phyloP scores from a whole-genome alignment of 2,113 vertebrate species.

The Phaethornis superciliosus region DNA sequence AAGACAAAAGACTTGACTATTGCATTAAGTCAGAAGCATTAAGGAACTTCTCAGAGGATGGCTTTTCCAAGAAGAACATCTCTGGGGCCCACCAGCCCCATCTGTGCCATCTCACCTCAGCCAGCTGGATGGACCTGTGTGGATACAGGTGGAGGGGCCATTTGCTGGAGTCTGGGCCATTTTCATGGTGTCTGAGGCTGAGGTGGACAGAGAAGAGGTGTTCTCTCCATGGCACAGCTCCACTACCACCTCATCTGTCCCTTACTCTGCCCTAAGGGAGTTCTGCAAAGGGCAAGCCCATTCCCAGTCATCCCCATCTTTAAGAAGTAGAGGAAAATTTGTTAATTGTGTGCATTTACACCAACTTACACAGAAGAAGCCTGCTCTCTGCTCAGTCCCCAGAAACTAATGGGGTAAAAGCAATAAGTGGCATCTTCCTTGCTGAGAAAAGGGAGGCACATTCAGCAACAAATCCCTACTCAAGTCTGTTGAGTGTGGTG shows the following conservation, averaged over 20 bases:
- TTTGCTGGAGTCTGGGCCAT: background rate
- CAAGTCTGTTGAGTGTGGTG: background rate
- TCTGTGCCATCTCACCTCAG: background rate
- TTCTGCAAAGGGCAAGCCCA: background rate
- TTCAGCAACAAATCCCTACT: background rate
- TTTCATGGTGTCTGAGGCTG: accelerated
- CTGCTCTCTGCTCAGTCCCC: background rate
- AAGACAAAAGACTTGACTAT: background rate
- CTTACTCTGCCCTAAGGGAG: background rate
- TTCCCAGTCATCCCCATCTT: background rate
- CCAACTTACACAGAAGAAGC: background rate
- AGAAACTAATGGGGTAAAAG: background rate
- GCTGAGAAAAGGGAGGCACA: background rate
- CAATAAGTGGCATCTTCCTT: background rate
- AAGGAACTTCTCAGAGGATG: background rate
- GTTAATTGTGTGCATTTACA: background rate
- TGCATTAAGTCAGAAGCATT: background rate
- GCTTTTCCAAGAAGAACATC: background rate
- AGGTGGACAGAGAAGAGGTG: background rate
- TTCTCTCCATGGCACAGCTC: background rate
- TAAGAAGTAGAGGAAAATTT: background rate
- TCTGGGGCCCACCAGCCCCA: background rate
- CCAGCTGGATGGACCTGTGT: too few relatives aligned
- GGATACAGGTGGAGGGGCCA: background rate
- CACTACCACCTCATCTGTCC: background rate